Conservation (phyloP, 2,113 vertebrate genomes). For the Festucalex cinctus region DNA sequence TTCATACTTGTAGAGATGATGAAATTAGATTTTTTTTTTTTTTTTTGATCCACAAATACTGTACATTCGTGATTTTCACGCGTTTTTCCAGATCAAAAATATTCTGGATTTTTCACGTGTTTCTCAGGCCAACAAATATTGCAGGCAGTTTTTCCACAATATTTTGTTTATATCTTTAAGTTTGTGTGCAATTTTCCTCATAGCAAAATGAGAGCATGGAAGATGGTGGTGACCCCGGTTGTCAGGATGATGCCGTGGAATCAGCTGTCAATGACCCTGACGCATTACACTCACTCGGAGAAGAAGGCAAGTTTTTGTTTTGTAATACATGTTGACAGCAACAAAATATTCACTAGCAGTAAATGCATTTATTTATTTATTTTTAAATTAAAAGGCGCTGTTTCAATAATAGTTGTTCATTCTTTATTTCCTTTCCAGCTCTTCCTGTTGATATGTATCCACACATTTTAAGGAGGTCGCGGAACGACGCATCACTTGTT, state of each 20-base stretch:
- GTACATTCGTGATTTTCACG: no score
- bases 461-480: constrained; percentile 72
- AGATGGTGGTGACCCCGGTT: neutral
- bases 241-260: neutral
- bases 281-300: neutral
- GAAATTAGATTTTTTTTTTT: no score
- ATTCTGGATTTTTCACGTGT: no score
- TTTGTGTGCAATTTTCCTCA: neutral
- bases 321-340: neutral
- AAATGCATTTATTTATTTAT: neutral
- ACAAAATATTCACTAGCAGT: neutral
- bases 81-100: no score
- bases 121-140: no score
- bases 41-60: no score
- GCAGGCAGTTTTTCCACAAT: neutral
- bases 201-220: neutral
- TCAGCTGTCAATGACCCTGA: neutral
- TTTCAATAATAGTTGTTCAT: neutral
- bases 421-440: neutral
- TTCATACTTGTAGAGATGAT: no score
- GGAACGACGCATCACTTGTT: constrained; percentile 86
- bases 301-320: neutral
- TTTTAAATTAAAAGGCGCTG: neutral
- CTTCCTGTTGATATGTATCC: neutral
- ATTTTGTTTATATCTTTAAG: neutral